phyloP scores from a whole-genome alignment of 2,113 vertebrate genomes.

The Xenotilapia leptura region DNA sequence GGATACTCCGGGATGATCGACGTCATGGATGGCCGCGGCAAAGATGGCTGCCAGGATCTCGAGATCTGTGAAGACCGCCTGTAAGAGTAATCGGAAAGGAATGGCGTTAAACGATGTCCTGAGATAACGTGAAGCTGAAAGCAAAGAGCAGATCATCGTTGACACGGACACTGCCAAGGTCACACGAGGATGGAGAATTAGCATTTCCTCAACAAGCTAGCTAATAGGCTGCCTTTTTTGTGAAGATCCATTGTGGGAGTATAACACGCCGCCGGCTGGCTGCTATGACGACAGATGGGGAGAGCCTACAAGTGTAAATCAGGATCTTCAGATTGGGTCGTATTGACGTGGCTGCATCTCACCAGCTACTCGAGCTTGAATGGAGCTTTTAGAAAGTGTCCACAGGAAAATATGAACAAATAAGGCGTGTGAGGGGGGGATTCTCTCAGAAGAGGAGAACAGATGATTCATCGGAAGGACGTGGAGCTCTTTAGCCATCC shows the following conservation, averaged over 20 bases:
- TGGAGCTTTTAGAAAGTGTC: background rate
- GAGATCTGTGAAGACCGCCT: constrained; percentile 97
- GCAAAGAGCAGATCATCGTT: background rate
- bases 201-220: background rate
- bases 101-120: background rate
- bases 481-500: background rate
- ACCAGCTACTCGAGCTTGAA: background rate
- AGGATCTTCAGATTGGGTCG: background rate
- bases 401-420: background rate
- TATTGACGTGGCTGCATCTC: background rate
- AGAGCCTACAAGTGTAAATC: background rate
- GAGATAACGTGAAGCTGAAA: background rate
- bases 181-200: too few relatives aligned
- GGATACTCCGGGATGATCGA: constrained; percentile 96
- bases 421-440: background rate
- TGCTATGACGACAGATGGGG: background rate
- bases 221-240: background rate
- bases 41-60: constrained; percentile 98
- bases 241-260: background rate
- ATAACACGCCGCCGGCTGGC: rapidly evolving
- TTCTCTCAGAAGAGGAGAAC: background rate
- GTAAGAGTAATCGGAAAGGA: background rate
- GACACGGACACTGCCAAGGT: background rate
- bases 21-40: constrained; percentile 95
- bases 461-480: background rate